These are phyloP conservation scores for Sphaerophoria taeniata DNA, from an alignment of 2,888 invertebrate genomes.

Conservation along the genomic window DNA sequence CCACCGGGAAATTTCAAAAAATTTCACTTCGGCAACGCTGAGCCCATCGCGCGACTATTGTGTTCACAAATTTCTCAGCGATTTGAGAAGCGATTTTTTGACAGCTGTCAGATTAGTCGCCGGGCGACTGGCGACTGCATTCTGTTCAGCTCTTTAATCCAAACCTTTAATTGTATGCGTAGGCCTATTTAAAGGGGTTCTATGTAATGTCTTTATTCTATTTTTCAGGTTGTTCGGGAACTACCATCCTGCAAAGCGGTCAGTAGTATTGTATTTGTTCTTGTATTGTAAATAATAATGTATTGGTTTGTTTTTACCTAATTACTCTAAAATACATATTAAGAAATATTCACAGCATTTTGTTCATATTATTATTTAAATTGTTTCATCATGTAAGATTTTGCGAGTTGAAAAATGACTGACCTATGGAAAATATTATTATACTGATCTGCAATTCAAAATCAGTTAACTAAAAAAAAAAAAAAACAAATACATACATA, in stretches of 20 bases:
- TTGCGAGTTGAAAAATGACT: slow-evolving; percentile 15
- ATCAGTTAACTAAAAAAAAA: background rate
- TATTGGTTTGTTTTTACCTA: slow-evolving; percentile 22
- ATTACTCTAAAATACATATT: background rate
- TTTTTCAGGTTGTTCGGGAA: slow-evolving; percentile 31
- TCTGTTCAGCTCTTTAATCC: too few relatives aligned
- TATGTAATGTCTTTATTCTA: background rate
- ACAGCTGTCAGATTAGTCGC: too few relatives aligned
- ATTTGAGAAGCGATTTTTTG: too few relatives aligned
- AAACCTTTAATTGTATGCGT: too few relatives aligned
- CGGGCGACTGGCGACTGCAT: too few relatives aligned
- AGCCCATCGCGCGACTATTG: too few relatives aligned
- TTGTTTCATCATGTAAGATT: background rate
- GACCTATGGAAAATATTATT: slow-evolving; percentile 7
- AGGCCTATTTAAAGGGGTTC: too few relatives aligned
- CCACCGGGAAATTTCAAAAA: too few relatives aligned
- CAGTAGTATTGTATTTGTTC: slow-evolving; percentile 29
- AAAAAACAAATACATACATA: too few relatives aligned
- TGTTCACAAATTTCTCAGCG: too few relatives aligned
- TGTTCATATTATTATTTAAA: slow-evolving; percentile 15
- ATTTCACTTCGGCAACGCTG: too few relatives aligned
- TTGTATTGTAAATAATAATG: slow-evolving; percentile 59
- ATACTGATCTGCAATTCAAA: background rate
- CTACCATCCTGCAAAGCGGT: slow-evolving; percentile 34
- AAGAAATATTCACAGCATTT: slow-evolving; percentile 15